A percentile compares a stretch with the other conserved stretches of the same genome.
Evolutionary conservation across 2,888 invertebrate genomes (phyloP).

Genomic region (Merodon equestris): DNA sequence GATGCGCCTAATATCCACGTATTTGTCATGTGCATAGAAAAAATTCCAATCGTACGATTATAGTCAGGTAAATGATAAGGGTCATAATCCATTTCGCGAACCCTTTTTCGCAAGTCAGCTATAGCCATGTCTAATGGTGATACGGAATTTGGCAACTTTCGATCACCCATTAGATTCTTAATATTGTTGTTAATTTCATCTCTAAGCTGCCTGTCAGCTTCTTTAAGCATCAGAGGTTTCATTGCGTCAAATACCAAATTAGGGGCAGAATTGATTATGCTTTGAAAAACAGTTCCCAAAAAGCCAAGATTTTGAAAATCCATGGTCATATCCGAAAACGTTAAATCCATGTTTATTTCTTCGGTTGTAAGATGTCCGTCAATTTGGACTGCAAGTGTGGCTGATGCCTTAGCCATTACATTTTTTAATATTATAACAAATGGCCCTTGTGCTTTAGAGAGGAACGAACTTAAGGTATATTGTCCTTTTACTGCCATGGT

Average conservation of each 20-base stretch:
- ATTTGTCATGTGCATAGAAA: constrained; percentile 84
- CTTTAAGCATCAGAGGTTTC: constrained; percentile 89
- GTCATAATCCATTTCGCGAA: constrained; percentile 83
- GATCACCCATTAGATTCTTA: constrained; percentile 83
- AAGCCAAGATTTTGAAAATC: constrained; percentile 90
- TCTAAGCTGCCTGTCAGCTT: constrained; percentile 87
- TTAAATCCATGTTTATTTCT: constrained; percentile 88
- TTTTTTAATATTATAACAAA: constrained; percentile 87
- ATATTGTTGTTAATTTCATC: constrained; percentile 87
- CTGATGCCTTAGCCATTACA: constrained; percentile 85
- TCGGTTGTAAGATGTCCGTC: constrained; percentile 89
- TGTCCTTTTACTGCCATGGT: constrained; percentile 85
- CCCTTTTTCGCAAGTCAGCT: constrained; percentile 85
- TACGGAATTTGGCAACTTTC: constrained; percentile 90
- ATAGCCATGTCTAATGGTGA: constrained; percentile 91
- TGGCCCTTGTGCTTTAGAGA: constrained; percentile 86
- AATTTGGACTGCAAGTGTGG: constrained; percentile 85
- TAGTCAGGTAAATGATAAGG: constrained; percentile 87
- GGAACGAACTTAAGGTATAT: constrained; percentile 86
- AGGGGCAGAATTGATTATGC: constrained; percentile 90
- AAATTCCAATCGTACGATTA: constrained; percentile 85
- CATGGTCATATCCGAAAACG: constrained; percentile 86
- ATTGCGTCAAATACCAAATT: constrained; percentile 91
- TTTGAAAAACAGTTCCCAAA: constrained; percentile 84
- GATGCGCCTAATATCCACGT: constrained; percentile 90